Evolutionary conservation across 1,140 invertebrate species (phyloP), one percentile per base, ranked within the genome.

Genomic region (Sweltsa coloradensis): DNA sequence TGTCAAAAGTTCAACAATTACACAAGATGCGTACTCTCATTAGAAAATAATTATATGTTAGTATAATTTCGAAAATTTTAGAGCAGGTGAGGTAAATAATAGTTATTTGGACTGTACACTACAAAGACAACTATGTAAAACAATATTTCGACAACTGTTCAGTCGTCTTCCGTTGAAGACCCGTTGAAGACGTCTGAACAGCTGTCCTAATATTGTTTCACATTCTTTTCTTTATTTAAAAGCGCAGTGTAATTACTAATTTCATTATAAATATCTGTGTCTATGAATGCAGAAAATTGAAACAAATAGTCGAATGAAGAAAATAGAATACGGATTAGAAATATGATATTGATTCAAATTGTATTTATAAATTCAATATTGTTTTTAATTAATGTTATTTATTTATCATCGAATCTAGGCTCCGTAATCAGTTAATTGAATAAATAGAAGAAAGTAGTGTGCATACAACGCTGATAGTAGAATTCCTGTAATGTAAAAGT

Each of bases 391-490:
- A 39, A 7, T 14, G 19, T 39, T 14, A 39, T 39, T 14, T 39
- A 39, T 14, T 39, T 14, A 39, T 39, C n/a, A 39, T 39, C n/a
- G n/a, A n/a, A n/a, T n/a, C n/a, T n/a, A n/a, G n/a, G n/a, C n/a
- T n/a, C n/a, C n/a, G n/a, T n/a, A n/a, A n/a, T n/a, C n/a, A n/a
- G n/a, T n/a, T n/a, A n/a, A n/a, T n/a, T n/a, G n/a, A n/a, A 39
- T 39, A 39, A 39, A 14, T 14, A 39, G n/a, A 39, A 39, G n/a
- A 39, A 39, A n/a, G n/a, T 39, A 39, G 19, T 39, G 19, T 14
- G n/a, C n/a, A 39, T 39, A 39, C n/a, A 39, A 39, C 19, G 19
- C n/a, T 39, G 19, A 39, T 39, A 39, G 19, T 39, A 39, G 19
- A 7, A 39, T 39, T 5, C 14, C 14, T 14, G 34, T 9, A 21